Conservation (phyloP, 2,888 invertebrate species). For the Neoscelio sp. region DNA sequence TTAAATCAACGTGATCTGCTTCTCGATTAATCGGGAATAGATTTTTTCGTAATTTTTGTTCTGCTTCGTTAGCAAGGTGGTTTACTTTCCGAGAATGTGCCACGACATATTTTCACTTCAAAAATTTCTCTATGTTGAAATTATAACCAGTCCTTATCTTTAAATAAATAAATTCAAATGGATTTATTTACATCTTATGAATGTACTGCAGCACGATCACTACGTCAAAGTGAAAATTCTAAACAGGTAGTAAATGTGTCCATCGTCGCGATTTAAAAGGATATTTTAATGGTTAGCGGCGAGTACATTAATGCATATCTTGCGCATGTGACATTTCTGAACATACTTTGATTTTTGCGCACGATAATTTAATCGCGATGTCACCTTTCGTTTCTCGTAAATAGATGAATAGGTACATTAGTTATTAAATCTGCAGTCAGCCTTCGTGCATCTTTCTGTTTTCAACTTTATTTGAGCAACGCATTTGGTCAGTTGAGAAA, state of each 20-base stretch:
- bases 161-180: constrained; percentile 34
- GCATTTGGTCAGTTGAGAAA: constrained; percentile 22
- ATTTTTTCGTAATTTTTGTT: background rate
- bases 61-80: background rate
- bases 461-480: background rate
- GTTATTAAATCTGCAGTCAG: constrained; percentile 26
- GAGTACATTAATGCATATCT: constrained; percentile 14
- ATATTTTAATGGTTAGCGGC: constrained; percentile 31
- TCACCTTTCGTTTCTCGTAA: constrained; percentile 15
- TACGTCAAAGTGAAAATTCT: constrained; percentile 36
- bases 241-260: constrained; percentile 18
- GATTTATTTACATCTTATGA: constrained; percentile 41
- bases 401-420: constrained; percentile 29
- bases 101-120: constrained; percentile 29
- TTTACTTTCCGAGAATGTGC: constrained; percentile 2
- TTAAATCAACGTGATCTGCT: no score
- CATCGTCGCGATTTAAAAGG: constrained; percentile 30
- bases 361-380: constrained; percentile 42
- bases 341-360: constrained; percentile 6
- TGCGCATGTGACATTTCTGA: background rate
- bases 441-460: no score
- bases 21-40: no score
- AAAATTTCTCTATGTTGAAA: constrained; percentile 41
- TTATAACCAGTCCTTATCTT: constrained; percentile 46
- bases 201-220: constrained; percentile 7